A percentile compares a stretch with the other conserved stretches of the same genome.
These are phyloP conservation scores for Tangara arthus DNA, from an alignment of 2,797 vertebrate genomes.

Conservation along the genomic window DNA sequence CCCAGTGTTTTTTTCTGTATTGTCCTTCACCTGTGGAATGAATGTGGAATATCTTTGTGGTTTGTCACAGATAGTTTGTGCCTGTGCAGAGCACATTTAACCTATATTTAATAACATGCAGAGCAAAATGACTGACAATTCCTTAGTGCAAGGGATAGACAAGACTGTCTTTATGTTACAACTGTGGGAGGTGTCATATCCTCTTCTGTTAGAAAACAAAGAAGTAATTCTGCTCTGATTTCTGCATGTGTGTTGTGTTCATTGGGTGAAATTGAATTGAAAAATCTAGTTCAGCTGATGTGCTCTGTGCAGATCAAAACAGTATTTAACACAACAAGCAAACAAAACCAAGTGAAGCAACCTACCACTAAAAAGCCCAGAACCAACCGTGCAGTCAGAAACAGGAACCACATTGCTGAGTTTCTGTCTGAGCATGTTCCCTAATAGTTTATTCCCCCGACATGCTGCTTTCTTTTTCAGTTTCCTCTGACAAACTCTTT, in stretches of 20 bases:
- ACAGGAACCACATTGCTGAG: not conserved
- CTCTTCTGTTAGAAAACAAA: not conserved
- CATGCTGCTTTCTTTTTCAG: not conserved
- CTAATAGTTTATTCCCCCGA: not conserved
- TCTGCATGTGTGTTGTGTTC: not conserved
- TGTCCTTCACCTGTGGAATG: not conserved
- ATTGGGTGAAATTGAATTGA: not conserved
- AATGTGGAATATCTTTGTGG: not conserved
- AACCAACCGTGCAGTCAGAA: not conserved
- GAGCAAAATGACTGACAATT: not conserved
- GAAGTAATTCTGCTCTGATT: not conserved
- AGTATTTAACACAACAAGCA: not conserved
- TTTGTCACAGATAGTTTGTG: not conserved
- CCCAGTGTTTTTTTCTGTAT: not conserved
- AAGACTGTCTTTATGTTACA: not conserved
- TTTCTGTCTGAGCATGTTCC: not conserved
- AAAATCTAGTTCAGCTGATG: not conserved
- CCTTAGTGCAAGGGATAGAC: not conserved
- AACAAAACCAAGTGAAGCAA: not conserved
- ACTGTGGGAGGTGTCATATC: not conserved
- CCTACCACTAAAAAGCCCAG: not conserved
- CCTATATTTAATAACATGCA: not conserved
- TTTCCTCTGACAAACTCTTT: not conserved
- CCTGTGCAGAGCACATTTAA: not conserved
- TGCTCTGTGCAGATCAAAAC: not conserved